Percentiles rank a stretch among this genome's conserved stretches.
Conservation (phyloP, 1,140 invertebrate genomes). For the Zaprionus lachaisei region DNA sequence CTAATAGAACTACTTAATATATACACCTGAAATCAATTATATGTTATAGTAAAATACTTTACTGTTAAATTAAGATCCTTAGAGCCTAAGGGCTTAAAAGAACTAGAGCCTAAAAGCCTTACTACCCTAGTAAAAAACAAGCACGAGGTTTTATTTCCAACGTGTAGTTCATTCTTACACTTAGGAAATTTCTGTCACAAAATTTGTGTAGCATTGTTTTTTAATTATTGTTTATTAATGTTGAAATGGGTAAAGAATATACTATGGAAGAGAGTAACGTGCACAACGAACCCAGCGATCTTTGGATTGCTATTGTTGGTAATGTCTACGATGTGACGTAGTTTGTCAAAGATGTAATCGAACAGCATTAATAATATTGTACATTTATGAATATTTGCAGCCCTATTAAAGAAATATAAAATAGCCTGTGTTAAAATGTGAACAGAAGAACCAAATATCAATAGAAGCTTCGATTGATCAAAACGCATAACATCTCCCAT, state of each 20-base stretch:
- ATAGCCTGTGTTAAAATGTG: neutral
- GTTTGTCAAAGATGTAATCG: constrained; percentile 87
- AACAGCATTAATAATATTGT: neutral
- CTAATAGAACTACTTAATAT: neutral
- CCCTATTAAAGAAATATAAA: neutral
- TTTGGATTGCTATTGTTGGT: constrained; percentile 88
- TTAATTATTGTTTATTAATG: neutral
- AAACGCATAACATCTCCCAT: no score
- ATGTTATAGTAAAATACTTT: no score
- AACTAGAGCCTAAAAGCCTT: no score
- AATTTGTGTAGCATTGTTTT: neutral
- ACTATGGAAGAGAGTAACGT: constrained; percentile 86
- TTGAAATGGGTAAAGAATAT: constrained; percentile 71
- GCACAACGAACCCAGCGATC: constrained; percentile 85
- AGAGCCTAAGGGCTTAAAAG: no score
- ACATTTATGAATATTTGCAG: neutral
- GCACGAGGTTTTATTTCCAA: neutral
- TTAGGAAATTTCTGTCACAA: neutral
- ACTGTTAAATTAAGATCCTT: no score
- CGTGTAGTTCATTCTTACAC: neutral
- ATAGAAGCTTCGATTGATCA: neutral
- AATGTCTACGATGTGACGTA: constrained; percentile 88
- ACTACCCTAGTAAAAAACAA: no score
- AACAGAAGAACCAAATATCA: neutral
- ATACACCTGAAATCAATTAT: neutral